Evolutionary conservation across 2,888 invertebrate species (phyloP), one percentile per base, ranked within the genome.

Genomic region (Myopa tessellatipennis): DNA sequence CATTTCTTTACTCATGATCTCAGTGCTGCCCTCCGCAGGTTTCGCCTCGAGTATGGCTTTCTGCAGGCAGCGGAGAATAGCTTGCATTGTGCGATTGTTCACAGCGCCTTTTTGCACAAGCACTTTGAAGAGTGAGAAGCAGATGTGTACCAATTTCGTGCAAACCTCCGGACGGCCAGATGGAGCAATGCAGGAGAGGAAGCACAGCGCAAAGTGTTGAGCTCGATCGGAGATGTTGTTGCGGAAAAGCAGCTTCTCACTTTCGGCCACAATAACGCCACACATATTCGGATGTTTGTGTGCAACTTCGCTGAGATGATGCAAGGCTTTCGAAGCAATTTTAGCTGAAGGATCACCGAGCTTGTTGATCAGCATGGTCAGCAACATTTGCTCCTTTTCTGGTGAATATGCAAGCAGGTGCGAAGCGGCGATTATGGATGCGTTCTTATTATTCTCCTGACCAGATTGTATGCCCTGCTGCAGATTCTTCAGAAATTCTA

Each of bases 91-190:
- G 85, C 94, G 92, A 83, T 93, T 94, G 85, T 96, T 94, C 0
- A 96, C 92, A 79, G 96, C 95, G 4, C 95, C 95, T 88, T 87
- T 87, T 38, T 97, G 96, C 6, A 97, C 93, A 77, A 95, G 93
- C 71, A 96, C 95, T 90, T 97, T 98, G 90, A 99, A 99, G 88
- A 99, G 96, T 0, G 96, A 94, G 87, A 99, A 97, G 89, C 99
- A 99, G 72, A 99, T 94, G 81, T 94, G 92, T 67, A 99, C 95
- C 52, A 99, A 90, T 83, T 93, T 94, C 82, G 93, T 93, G 0
- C 98, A 97, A 18, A 98, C 91, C 82, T 96, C 95, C 4, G 94
- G 93, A 76, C 93, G 92, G 7, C 92, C 92, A 60, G 97, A 90
- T 0, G 87, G 87, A 80, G 93, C 92, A 86, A 98, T 95, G 88